Conservation (phyloP, 2,113 vertebrate species). For the Lepidothrix coronata region DNA sequence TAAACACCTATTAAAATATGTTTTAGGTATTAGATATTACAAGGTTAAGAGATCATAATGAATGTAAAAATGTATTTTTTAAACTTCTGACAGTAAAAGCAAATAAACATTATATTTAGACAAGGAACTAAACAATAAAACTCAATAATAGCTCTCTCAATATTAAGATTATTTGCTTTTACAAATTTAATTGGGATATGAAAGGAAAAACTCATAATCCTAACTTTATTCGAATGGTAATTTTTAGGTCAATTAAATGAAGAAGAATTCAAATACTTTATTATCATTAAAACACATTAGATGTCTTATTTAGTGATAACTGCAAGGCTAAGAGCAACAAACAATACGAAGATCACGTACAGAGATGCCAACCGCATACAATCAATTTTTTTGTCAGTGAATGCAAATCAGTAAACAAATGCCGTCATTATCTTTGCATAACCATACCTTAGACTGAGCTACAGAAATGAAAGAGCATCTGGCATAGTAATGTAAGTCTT, state of each 20-base stretch:
- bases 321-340: neutral
- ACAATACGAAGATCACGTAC: rapidly evolving
- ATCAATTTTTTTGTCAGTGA: neutral
- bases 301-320: neutral
- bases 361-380: neutral
- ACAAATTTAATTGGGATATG: neutral
- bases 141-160: neutral
- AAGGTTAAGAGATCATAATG: neutral
- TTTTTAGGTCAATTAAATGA: neutral
- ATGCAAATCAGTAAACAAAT: neutral
- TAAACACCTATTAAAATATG: neutral
- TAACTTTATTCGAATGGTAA: neutral
- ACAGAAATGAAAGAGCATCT: neutral
- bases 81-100: neutral
- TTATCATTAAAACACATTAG: neutral
- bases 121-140: neutral
- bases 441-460: neutral
- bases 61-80: neutral
- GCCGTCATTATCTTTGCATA: neutral
- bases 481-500: neutral
- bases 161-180: neutral
- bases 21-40: neutral
- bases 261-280: neutral
- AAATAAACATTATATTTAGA: neutral
- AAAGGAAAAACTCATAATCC: neutral